Base-by-base conservation (phyloP, 2,888 invertebrate genomes). In the Rapana venosa region DNA sequence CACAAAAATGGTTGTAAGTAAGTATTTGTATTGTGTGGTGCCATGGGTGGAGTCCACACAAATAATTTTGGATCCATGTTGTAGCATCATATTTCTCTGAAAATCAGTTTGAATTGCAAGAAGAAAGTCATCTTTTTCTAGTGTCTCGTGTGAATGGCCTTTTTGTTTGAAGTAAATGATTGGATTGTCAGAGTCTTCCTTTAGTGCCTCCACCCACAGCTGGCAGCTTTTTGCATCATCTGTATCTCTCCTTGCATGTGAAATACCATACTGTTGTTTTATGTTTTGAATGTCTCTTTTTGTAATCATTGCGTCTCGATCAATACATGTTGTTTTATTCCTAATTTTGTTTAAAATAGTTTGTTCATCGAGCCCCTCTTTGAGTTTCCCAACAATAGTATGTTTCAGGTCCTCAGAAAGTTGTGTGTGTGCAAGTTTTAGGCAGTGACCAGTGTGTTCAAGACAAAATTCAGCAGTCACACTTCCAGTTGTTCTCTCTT, bases 61-160 rank as follows among this genome's bases (percentile, higher is more conserved):
- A 26, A 88, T 81, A 77, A 88, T 79, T 58, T 88, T 81, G 26
- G 56, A 61, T 8, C 58, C 47, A 83, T 61, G 35, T 61, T n/a
- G 79, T 30, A 32, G 47, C 88, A 89, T 89, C 70, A 85, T 89
- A 22, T 89, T 32, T 74, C 32, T 70, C 74, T 89, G 89, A 56
- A 86, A 89, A 17, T 66, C 35, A 32, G 89, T 89, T 85, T 89
- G 89, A 36, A 89, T 74, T 15, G 74, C 35, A 17, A 89, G 70
- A 36, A 89, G 56, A 74, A 86, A 89, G 85, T 89, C 89, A 77
- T 86, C 74, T 26, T 74, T 56, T 26, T 74, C 17, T 17, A 89
- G 56, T 74, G 70, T 77, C 22, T 47, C 58, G 85, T 89, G 85
- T 15, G 58, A 56, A 11, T 20, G 20, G n/a, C 58, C 58, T 26